These are phyloP conservation scores for Macroramphosus scolopax DNA, from an alignment of 2,797 vertebrate species.

Conservation along the genomic window DNA sequence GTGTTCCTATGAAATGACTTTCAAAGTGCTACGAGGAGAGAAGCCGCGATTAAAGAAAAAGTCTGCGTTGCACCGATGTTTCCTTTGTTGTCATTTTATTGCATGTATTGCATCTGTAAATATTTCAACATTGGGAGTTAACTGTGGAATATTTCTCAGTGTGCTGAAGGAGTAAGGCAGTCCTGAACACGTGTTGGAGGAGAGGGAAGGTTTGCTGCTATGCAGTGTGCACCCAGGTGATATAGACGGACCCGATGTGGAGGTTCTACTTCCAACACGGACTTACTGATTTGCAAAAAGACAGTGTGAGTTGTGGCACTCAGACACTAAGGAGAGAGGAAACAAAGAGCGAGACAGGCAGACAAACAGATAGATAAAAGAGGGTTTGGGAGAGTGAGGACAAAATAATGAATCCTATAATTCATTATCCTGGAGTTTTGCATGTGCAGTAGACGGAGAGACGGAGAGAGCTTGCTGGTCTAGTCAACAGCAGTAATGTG, in stretches of 20 bases:
- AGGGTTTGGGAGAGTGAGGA: neutral
- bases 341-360: constrained; percentile 22
- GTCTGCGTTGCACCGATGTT: neutral
- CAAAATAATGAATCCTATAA: constrained; percentile 4
- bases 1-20: constrained; percentile 6
- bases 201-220: constrained; percentile 38
- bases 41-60: neutral
- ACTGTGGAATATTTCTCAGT: too few relatives aligned
- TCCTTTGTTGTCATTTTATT: constrained; percentile 1
- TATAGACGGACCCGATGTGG: too few relatives aligned
- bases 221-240: too few relatives aligned
- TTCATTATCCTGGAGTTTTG: constrained; percentile 8
- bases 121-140: too few relatives aligned
- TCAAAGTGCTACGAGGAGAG: neutral
- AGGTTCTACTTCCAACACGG: too few relatives aligned
- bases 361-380: constrained; percentile 17
- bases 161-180: too few relatives aligned
- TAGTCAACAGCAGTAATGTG: constrained; percentile 36
- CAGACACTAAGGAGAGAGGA: too few relatives aligned
- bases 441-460: constrained; percentile 7
- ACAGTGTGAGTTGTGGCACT: too few relatives aligned
- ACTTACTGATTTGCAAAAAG: too few relatives aligned
- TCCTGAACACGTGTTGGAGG: constrained; percentile 56
- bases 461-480: constrained; percentile 6
- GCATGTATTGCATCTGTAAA: too few relatives aligned